These are phyloP conservation scores for Neolamprologus sp. DNA, from an alignment of 2,113 vertebrate genomes.

Conservation along the genomic window DNA sequence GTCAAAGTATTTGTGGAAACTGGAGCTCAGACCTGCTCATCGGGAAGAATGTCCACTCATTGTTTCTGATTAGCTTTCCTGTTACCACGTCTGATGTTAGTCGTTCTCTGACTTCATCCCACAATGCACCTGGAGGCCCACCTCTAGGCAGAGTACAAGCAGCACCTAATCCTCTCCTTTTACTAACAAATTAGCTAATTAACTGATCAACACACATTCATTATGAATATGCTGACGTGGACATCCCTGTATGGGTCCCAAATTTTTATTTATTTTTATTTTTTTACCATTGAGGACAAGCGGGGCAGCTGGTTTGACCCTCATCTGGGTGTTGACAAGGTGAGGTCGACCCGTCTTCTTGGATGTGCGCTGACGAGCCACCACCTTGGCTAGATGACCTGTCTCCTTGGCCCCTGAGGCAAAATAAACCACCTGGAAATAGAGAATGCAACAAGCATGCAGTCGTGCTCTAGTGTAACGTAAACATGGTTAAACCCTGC, in stretches of 20 bases:
- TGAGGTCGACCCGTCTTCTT: conserved; percentile 78
- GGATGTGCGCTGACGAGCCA: conserved; percentile 84
- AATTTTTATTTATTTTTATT: conserved; percentile 9
- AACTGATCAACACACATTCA: not conserved
- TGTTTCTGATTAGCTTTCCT: not conserved
- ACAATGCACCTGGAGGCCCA: not conserved
- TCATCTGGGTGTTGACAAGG: conserved; percentile 91
- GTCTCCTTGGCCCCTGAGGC: conserved; percentile 76
- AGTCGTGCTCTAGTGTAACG: not conserved
- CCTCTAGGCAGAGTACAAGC: not conserved
- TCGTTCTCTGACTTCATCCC: not conserved
- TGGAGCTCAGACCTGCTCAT: not conserved
- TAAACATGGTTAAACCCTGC: not conserved
- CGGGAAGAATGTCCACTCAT: not conserved
- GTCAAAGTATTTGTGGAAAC: not conserved
- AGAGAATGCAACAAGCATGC: not conserved
- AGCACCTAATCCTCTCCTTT: not conserved
- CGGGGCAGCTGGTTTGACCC: conserved; percentile 79
- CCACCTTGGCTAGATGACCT: conserved; percentile 78
- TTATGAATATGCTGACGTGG: not conserved
- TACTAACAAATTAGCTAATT: not conserved
- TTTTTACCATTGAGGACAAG: conserved; percentile 80
- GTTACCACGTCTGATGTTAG: not conserved
- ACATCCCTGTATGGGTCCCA: rapidly evolving
- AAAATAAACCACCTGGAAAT: conserved; percentile 74